Percentiles rank a stretch among this genome's conserved stretches.
phyloP scores from a whole-genome alignment of 2,888 invertebrate species.

The Unio delphinus region DNA sequence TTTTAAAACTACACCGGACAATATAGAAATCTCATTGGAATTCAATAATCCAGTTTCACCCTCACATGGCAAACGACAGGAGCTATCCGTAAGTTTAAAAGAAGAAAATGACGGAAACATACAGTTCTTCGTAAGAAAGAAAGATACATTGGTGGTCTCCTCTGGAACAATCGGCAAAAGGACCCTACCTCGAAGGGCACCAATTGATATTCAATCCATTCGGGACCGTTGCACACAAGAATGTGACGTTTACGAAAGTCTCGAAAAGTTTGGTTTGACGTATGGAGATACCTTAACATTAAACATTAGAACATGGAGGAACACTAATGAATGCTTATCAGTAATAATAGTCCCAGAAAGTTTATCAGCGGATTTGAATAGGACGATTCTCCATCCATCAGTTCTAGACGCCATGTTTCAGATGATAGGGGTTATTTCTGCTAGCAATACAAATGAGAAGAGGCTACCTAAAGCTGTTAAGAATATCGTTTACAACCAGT shows the following conservation, averaged over 20 bases:
- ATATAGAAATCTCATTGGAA: not conserved
- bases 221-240: slow-evolving; percentile 13
- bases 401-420: slow-evolving; percentile 47
- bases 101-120: not conserved
- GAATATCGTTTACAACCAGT: slow-evolving; percentile 24
- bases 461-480: slow-evolving; percentile 37
- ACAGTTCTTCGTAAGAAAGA: not conserved
- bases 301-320: slow-evolving; percentile 23
- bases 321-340: slow-evolving; percentile 33
- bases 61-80: not conserved
- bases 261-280: slow-evolving; percentile 20
- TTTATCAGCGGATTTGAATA: slow-evolving; percentile 23
- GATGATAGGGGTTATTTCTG: slow-evolving; percentile 31
- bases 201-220: slow-evolving; percentile 12
- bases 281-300: slow-evolving; percentile 28
- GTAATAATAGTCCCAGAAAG: slow-evolving; percentile 28
- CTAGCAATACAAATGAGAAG: slow-evolving; percentile 17
- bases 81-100: not conserved
- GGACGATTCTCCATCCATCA: slow-evolving; percentile 42
- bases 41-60: not conserved
- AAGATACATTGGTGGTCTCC: not conserved
- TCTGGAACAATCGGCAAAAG: too few species aligned
- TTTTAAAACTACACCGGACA: not conserved
- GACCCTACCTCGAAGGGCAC: too few species aligned
- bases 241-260: slow-evolving; percentile 18